A percentile compares a stretch with the other conserved stretches of the same genome.
These are phyloP conservation scores for Loriculus beryllinus DNA, from an alignment of 2,797 vertebrate genomes.

Conservation along the genomic window DNA sequence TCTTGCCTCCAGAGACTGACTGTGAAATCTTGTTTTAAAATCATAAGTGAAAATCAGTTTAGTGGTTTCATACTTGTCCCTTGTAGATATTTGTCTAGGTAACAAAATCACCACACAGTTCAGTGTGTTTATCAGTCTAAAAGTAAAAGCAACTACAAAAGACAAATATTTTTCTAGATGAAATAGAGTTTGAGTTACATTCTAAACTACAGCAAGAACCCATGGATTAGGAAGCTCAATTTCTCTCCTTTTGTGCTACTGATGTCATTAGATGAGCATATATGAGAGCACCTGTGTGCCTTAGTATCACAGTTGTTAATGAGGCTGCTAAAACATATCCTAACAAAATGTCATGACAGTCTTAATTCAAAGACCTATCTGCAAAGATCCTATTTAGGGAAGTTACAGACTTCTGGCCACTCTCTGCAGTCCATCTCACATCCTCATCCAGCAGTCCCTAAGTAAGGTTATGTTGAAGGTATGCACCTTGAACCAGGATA, in stretches of 20 bases:
- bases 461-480: background rate
- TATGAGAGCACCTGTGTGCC: background rate
- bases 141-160: constrained; percentile 27
- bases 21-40: constrained; percentile 13
- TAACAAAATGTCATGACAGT: background rate
- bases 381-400: background rate
- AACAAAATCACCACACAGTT: background rate
- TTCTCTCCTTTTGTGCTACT: background rate
- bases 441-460: background rate
- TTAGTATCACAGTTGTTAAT: background rate
- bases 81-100: background rate
- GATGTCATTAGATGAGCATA: background rate
- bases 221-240: background rate
- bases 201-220: background rate
- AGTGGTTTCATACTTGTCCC: background rate
- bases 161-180: background rate
- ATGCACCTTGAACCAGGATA: background rate
- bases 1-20: background rate
- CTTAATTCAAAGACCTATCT: background rate
- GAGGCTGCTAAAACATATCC: background rate
- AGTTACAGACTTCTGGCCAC: background rate
- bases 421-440: background rate
- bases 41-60: constrained; percentile 6
- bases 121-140: background rate
- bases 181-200: background rate